A percentile compares a stretch with the other conserved stretches of the same genome.
Conservation (phyloP, 2,113 vertebrate genomes). For the Onychorhynchus coronatus region DNA sequence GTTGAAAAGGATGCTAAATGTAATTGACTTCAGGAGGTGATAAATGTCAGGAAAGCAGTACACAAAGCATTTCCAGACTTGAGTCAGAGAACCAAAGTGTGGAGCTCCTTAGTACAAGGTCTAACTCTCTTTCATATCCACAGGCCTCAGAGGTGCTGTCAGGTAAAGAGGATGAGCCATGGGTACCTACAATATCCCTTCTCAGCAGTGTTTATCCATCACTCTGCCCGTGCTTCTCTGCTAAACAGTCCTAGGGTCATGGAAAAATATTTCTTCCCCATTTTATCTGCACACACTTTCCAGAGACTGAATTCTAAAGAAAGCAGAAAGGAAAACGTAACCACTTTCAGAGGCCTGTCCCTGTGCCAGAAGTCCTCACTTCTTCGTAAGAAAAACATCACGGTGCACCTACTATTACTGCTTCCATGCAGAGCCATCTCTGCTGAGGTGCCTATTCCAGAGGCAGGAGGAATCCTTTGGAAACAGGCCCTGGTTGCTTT, state of each 20-base stretch:
- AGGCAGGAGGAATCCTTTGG: neutral
- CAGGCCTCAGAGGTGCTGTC: neutral
- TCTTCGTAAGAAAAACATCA: neutral
- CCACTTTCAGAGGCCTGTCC: neutral
- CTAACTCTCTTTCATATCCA: neutral
- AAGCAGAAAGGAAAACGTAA: neutral
- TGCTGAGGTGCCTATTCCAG: neutral
- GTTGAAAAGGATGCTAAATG: neutral
- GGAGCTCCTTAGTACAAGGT: neutral
- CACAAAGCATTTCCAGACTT: neutral
- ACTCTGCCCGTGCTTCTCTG: neutral
- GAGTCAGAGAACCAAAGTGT: neutral
- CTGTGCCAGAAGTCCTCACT: neutral
- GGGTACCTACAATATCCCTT: neutral
- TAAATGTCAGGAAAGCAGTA: neutral
- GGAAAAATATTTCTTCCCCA: neutral
- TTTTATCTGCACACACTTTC: neutral
- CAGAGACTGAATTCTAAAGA: neutral
- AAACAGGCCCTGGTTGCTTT: neutral
- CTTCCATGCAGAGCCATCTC: neutral
- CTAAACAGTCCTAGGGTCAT: neutral
- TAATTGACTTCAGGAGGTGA: neutral
- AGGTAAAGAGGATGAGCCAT: neutral
- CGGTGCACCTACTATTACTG: neutral
- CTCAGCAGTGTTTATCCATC: neutral